A percentile compares a stretch with the other conserved stretches of the same genome.
phyloP scores from a whole-genome alignment of 2,888 invertebrate species.

The Enoplolaimus lenunculus region DNA sequence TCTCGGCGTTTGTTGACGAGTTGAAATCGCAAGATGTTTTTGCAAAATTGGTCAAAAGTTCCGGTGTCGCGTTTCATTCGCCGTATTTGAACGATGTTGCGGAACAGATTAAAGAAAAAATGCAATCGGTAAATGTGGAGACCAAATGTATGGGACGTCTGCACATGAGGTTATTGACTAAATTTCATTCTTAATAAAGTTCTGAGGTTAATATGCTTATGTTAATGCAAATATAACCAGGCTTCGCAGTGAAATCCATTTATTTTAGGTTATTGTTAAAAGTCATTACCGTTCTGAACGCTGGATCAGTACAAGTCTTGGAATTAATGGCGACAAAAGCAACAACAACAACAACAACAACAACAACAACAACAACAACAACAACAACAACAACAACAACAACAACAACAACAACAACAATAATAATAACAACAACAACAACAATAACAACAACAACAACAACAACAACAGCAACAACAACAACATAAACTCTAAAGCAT shows the following conservation, averaged over 20 bases:
- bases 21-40: constrained; percentile 57
- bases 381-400: neutral
- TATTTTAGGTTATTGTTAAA: neutral
- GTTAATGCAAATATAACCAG: too few relatives aligned
- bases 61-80: constrained; percentile 84
- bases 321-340: neutral
- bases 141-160: too few relatives aligned
- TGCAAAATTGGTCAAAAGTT: constrained; percentile 66
- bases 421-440: too few relatives aligned
- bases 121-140: constrained; percentile 54
- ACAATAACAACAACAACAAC: too few relatives aligned
- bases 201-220: too few relatives aligned
- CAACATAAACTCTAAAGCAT: constrained; percentile 47
- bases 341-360: neutral
- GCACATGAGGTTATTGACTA: too few relatives aligned
- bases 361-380: neutral
- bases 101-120: constrained; percentile 59
- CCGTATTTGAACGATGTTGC: constrained; percentile 72
- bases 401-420: neutral
- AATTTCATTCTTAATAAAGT: too few relatives aligned
- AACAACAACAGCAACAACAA: neutral
- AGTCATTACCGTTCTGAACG: constrained; percentile 50
- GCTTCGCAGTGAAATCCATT: too few relatives aligned
- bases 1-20: constrained; percentile 45
- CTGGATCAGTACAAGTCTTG: constrained; percentile 83